Evolutionary conservation across 2,888 invertebrate genomes (phyloP).

Genomic region (Sarcophaga variegata): DNA sequence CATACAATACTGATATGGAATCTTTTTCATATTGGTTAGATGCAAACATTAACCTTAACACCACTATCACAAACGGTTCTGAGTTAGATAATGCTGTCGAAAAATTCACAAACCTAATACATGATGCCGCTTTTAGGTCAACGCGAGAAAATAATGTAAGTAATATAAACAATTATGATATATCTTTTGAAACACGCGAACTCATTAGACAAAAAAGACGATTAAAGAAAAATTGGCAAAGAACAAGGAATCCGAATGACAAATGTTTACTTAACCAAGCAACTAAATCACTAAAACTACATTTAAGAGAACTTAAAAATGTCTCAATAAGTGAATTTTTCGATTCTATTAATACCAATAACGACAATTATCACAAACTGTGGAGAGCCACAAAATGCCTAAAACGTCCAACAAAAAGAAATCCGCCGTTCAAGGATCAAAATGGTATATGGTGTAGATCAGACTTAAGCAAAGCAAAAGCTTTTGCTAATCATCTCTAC

Average conservation of each 20-base stretch:
- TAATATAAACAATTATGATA: background rate
- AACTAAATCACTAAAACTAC: slow-evolving; percentile 23
- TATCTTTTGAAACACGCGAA: slow-evolving; percentile 22
- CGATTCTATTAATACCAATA: slow-evolving; percentile 5
- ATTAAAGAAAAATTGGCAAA: slow-evolving; percentile 44
- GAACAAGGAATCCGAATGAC: slow-evolving; percentile 19
- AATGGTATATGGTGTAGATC: background rate
- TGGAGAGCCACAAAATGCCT: slow-evolving; percentile 46
- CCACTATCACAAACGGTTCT: background rate
- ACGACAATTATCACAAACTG: slow-evolving; percentile 22
- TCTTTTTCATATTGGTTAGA: slow-evolving; percentile 15
- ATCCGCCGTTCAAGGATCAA: slow-evolving; percentile 24
- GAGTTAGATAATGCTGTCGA: slow-evolving; percentile 20
- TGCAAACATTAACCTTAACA: slow-evolving; percentile 8
- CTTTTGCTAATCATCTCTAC: too few relatives aligned
- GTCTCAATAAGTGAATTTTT: background rate
- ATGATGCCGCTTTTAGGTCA: slow-evolving; percentile 6
- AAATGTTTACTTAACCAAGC: background rate
- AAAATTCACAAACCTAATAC: slow-evolving; percentile 6
- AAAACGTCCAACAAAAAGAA: slow-evolving; percentile 42
- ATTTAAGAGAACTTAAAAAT: slow-evolving; percentile 13
- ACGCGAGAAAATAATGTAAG: background rate
- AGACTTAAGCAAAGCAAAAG: too few relatives aligned
- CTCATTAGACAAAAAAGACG: slow-evolving; percentile 42
- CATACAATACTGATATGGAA: slow-evolving; percentile 2